Conservation (phyloP, 2,797 vertebrate genomes). For the Sphaeramia orbicularis region DNA sequence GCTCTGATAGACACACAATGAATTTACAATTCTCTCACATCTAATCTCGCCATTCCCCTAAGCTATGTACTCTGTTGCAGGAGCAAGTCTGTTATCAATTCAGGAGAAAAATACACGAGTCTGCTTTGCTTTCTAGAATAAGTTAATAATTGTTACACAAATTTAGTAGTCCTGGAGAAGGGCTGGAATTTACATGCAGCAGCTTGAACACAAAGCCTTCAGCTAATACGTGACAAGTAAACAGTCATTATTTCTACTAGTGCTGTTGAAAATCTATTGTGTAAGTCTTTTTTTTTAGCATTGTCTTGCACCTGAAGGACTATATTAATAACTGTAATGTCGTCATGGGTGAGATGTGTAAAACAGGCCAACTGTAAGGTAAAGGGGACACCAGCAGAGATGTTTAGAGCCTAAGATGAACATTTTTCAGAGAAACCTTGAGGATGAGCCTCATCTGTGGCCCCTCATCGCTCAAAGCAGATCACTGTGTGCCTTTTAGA, state of each 20-base stretch:
- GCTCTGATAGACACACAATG: slow-evolving; percentile 55
- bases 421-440: neutral
- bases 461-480: slow-evolving; percentile 4
- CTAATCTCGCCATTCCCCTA: slow-evolving; percentile 53
- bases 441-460: neutral
- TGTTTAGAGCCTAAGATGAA: slow-evolving; percentile 8
- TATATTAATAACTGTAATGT: slow-evolving; percentile 1
- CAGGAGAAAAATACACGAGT: slow-evolving; percentile 38
- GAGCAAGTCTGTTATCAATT: slow-evolving; percentile 46
- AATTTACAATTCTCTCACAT: slow-evolving; percentile 73
- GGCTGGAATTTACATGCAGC: slow-evolving; percentile 17
- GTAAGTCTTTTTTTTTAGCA: neutral
- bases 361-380: neutral
- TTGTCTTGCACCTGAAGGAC: slow-evolving; percentile 10
- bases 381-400: slow-evolving; percentile 4
- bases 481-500: slow-evolving; percentile 4
- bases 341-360: neutral
- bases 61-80: slow-evolving; percentile 55
- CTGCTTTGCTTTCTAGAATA: slow-evolving; percentile 38
- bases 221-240: slow-evolving; percentile 19
- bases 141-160: slow-evolving; percentile 47
- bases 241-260: slow-evolving; percentile 17
- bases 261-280: slow-evolving; percentile 21
- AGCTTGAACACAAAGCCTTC: slow-evolving; percentile 21
- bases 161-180: slow-evolving; percentile 23